phyloP scores from a whole-genome alignment of 2,797 vertebrate species.

The Geotrypetes seraphini region DNA sequence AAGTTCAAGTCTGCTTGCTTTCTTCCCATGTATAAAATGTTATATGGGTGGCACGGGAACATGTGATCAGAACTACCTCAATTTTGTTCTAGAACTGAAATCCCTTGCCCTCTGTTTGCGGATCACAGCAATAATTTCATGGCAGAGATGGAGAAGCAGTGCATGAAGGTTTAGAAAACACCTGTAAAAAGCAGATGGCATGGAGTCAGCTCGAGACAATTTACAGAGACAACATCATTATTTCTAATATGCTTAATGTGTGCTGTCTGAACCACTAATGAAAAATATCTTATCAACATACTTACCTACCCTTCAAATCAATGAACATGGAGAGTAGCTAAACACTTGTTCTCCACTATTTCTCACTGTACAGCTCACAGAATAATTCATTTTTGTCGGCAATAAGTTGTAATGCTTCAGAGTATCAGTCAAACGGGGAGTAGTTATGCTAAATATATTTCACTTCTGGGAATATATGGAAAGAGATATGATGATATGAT shows the following conservation, averaged over 20 bases:
- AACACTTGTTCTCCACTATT: too few species aligned
- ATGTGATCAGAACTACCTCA: background rate
- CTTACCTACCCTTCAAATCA: too few species aligned
- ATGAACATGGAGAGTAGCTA: too few species aligned
- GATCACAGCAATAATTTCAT: background rate
- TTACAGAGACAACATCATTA: background rate
- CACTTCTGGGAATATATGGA: too few species aligned
- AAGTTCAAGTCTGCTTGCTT: background rate
- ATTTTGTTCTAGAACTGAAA: background rate
- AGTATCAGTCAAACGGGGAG: too few species aligned
- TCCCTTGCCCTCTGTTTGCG: background rate
- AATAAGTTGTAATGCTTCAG: too few species aligned
- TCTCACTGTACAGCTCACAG: too few species aligned
- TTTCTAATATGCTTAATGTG: background rate
- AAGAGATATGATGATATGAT: too few species aligned
- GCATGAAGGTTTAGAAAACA: background rate
- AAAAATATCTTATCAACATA: too few species aligned
- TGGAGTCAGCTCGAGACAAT: background rate
- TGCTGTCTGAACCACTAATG: background rate
- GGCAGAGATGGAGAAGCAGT: background rate
- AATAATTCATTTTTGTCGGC: too few species aligned
- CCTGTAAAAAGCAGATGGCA: background rate
- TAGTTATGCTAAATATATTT: too few species aligned
- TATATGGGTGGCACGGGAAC: background rate
- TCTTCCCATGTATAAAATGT: constrained; percentile 1